Conservation (phyloP, 2,797 vertebrate genomes). For the Epinephelus awoara region DNA sequence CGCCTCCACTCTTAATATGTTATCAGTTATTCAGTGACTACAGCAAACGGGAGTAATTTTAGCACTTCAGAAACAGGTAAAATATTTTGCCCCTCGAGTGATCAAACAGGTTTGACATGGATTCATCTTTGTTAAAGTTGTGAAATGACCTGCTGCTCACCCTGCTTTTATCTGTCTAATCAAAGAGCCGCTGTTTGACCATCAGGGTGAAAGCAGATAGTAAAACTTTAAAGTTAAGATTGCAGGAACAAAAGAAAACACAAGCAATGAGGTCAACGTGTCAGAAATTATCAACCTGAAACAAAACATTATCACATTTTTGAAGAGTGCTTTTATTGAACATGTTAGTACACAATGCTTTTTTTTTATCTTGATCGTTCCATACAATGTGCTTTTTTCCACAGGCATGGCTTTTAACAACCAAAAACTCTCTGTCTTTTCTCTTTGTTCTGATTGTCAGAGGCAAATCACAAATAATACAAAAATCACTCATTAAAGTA, state of each 20-base stretch:
- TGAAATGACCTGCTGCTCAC: not conserved
- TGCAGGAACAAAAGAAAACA: not conserved
- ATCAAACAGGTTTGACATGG: slow-evolving; percentile 12
- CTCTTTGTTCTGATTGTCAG: slow-evolving; percentile 3
- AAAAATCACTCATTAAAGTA: slow-evolving; percentile 29
- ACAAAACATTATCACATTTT: not conserved
- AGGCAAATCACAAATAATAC: slow-evolving; percentile 15
- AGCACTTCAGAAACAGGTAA: not conserved
- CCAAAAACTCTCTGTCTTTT: not conserved
- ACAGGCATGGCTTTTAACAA: slow-evolving; percentile 37
- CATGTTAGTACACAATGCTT: slow-evolving; percentile 50
- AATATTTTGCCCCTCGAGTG: not conserved
- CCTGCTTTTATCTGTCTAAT: not conserved
- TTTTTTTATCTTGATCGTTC: slow-evolving; percentile 17
- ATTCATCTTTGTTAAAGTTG: not conserved
- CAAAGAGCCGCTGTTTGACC: not conserved
- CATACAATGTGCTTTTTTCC: slow-evolving; percentile 2
- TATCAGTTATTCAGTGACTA: not conserved
- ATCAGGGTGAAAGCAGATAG: not conserved
- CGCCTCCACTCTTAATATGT: too few species aligned
- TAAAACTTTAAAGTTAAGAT: not conserved
- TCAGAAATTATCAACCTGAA: not conserved
- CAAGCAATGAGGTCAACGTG: not conserved
- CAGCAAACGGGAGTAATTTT: not conserved
- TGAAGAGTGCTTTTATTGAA: slow-evolving; percentile 72